Evolutionary conservation across 2,888 invertebrate species (phyloP), one percentile per base, ranked within the genome.

Genomic region (Caenorhabditis zanzibari): DNA sequence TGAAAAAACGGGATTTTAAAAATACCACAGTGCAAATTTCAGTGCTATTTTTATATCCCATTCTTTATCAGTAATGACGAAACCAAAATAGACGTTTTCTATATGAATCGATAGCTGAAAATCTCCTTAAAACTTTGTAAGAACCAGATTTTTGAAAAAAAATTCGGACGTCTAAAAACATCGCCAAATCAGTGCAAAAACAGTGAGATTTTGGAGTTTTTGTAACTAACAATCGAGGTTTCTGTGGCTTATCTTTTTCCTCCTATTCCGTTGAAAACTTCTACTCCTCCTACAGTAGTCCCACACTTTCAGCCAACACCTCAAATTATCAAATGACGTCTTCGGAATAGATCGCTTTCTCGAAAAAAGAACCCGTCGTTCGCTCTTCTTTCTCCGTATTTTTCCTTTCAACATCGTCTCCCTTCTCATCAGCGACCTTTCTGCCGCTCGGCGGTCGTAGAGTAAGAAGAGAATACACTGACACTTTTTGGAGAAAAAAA

Each of bases 281-380:
- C 44, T 52, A n/a, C 72, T 44, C 16, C 49, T 73, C 26, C 9
- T 64, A 64, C 41, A 41, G 56, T 58, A 52, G 22, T 41, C 2
- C 24, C 22, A 24, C 22, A 66, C 61, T 77, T 77, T 54, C 76
- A 77, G 79, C 61, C 58, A 44, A n/a, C 47, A 35, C 16, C 49
- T 24, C n/a, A 38, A 38, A 44, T 28, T 63, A 77, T 54, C 61
- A 61, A 54, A 69, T 74, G 69, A 69, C 74, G 68, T 74, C 73
- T 74, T 61, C 81, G 71, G 44, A 71, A 64, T 69, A 71, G 68
- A 35, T 35, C n/a, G 1, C 32, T 49, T 47, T 66, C 49, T 66
- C 49, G 52, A 66, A 47, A 47, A 52, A 66, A 56, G 52, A 68
- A 77, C 61, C 69, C 64, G 74, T 68, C 69, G 38, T 54, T 41